Evolutionary conservation across 2,888 invertebrate species (phyloP).

Genomic region (Caenorhabditis wallacei): DNA sequence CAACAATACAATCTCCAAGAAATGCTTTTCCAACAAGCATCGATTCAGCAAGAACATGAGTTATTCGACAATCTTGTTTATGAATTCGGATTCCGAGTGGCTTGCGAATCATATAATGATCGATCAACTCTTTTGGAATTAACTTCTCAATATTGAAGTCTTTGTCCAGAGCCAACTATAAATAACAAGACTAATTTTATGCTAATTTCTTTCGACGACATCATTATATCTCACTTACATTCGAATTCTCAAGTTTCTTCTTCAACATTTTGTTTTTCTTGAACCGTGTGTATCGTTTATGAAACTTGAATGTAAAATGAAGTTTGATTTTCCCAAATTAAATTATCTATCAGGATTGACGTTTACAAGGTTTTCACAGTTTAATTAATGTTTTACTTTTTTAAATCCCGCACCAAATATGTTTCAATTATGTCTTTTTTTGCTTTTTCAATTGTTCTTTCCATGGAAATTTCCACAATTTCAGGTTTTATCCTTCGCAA

Average conservation of each 20-base stretch:
- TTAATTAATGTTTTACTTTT: too few relatives aligned
- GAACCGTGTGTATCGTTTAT: background rate
- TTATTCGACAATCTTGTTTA: conserved; percentile 70
- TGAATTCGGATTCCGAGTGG: conserved; percentile 70
- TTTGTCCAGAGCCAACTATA: conserved; percentile 56
- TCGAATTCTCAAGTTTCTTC: conserved; percentile 39
- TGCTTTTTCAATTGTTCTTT: too few relatives aligned
- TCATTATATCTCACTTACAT: conserved; percentile 11
- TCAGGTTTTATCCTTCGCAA: background rate
- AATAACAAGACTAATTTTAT: too few relatives aligned
- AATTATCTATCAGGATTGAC: too few relatives aligned
- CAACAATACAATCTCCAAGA: conserved; percentile 69
- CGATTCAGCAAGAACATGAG: conserved; percentile 68
- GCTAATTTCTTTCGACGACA: background rate
- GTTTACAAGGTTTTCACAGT: too few relatives aligned
- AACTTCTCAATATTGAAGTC: conserved; percentile 54
- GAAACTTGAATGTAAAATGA: too few relatives aligned
- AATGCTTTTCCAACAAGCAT: conserved; percentile 65
- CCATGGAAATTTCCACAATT: too few relatives aligned
- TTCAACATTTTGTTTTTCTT: conserved; percentile 23
- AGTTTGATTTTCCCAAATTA: too few relatives aligned
- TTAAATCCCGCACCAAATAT: too few relatives aligned
- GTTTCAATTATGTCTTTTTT: too few relatives aligned
- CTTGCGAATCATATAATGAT: conserved; percentile 60
- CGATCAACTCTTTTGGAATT: conserved; percentile 57